Conservation (phyloP, 1,140 invertebrate species). For the Diabrotica undecimpunctata region DNA sequence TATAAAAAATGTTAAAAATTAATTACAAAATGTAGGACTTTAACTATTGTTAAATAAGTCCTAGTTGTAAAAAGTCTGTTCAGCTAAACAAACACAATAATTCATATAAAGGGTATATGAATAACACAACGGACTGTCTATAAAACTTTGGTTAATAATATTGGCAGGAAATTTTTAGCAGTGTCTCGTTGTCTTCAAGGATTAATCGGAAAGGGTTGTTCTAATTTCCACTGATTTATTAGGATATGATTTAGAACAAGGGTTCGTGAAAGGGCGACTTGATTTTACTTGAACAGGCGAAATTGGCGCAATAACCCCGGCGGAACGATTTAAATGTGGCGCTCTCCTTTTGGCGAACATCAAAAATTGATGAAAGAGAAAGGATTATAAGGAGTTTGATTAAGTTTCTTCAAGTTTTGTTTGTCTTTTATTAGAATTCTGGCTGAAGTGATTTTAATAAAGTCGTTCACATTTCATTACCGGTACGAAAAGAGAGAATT, state of each 20-base stretch:
- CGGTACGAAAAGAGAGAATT: background rate
- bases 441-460: background rate
- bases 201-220: background rate
- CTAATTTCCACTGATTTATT: constrained; percentile 3
- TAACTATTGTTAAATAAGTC: no score
- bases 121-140: no score
- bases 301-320: constrained; percentile 2
- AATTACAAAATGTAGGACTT: no score
- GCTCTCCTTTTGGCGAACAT: background rate
- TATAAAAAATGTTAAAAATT: no score
- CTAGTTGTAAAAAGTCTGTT: no score
- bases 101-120: no score
- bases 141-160: no score
- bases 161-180: no score
- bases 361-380: background rate
- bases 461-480: background rate
- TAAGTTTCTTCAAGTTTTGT: background rate
- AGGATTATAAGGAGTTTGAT: background rate
- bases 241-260: constrained; percentile 1
- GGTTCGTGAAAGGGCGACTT: background rate
- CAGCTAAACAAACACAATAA: no score
- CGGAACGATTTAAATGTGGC: constrained; percentile 2
- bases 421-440: background rate
- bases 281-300: background rate
- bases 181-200: no score